Percentiles rank a stretch among this genome's conserved stretches.
Conservation (phyloP, 1,140 invertebrate genomes). For the Bombyx mandarina region DNA sequence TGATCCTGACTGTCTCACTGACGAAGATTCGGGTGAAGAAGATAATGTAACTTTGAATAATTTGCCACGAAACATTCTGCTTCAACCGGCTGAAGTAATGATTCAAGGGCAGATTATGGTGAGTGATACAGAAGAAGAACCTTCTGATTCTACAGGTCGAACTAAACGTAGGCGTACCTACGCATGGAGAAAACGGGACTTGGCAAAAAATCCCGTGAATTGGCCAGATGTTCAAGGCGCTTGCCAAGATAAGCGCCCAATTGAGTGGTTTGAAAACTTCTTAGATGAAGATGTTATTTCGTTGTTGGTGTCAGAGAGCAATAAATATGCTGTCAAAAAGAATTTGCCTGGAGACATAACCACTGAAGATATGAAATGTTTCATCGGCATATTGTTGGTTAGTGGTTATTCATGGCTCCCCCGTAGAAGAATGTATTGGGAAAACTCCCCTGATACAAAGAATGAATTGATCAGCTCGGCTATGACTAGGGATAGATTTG, state of each 20-base stretch:
- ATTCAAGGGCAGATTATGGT: no score
- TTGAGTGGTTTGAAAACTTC: conserved; percentile 10
- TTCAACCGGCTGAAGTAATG: no score
- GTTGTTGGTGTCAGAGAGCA: conserved; percentile 34
- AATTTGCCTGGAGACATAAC: conserved; percentile 35
- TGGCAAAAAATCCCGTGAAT: conserved; percentile 33
- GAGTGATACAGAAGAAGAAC: no score
- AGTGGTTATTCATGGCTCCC: conserved; percentile 34
- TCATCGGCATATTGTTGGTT: conserved; percentile 38
- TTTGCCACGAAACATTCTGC: no score
- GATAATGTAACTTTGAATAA: no score
- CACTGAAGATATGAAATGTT: conserved; percentile 42
- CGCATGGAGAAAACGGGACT: conserved; percentile 34
- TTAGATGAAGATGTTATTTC: conserved; percentile 37
- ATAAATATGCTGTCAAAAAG: conserved; percentile 38
- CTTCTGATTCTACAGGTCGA: no score
- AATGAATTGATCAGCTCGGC: conserved; percentile 32
- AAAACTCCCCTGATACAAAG: conserved; percentile 35
- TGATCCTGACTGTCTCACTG: conserved; percentile 33
- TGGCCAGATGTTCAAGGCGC: conserved; percentile 35
- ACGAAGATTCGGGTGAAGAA: no score
- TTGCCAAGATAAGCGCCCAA: conserved; percentile 11
- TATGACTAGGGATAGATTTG: conserved; percentile 37
- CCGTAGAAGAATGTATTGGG: conserved; percentile 37
- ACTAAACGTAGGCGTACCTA: conserved; percentile 36